Base-by-base conservation (phyloP, 2,113 vertebrate species). In the Anoplopoma fimbria region DNA sequence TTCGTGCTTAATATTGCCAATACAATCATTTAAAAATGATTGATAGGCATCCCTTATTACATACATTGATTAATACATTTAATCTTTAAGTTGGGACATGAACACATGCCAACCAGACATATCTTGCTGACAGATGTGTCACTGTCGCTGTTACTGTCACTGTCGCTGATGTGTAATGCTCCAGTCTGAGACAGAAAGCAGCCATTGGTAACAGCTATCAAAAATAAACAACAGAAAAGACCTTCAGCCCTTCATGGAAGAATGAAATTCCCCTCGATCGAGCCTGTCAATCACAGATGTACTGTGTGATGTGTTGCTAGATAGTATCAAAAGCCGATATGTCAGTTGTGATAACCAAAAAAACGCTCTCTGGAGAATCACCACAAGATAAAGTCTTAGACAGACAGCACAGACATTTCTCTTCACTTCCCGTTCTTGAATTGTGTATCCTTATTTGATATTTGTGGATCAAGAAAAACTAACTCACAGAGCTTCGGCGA, bases 401-500 rank as follows among this genome's bases (percentile, higher is more conserved):
- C 27, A 49, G n/a, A 67, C 34, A 38, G 27, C 19, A 23, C 15
- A 34, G 45, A 31, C 21, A 45, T 29, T 21, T 69, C 31, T 68
- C 17, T 62, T 19, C 15, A 47, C 21, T 36, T 0, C 13, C 61
- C 72, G 17, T 31, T 67, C 36, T 60, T 47, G 6, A 42, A 51
- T 34, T 60, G 33, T 40, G 14, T 3, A 27, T 67, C 17, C 36
- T n/a, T 23, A 29, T 53, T 33, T 61, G 19, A 40, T 25, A 68
- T 62, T 31, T 67, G 19, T 51, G 9, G 4, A 77, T 61, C 49
- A 65, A 60, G 21, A 23, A 31, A 61, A 17, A 42, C 49, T 14
- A 31, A 92, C 93, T 92, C 73, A 92, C 92, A 64, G 82, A 64
- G 79, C 29, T 77, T 49, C n/a, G 77, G 14, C 2, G 71, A 17